Evolutionary conservation across 2,888 invertebrate genomes (phyloP).

Genomic region (Thalpophila matura): DNA sequence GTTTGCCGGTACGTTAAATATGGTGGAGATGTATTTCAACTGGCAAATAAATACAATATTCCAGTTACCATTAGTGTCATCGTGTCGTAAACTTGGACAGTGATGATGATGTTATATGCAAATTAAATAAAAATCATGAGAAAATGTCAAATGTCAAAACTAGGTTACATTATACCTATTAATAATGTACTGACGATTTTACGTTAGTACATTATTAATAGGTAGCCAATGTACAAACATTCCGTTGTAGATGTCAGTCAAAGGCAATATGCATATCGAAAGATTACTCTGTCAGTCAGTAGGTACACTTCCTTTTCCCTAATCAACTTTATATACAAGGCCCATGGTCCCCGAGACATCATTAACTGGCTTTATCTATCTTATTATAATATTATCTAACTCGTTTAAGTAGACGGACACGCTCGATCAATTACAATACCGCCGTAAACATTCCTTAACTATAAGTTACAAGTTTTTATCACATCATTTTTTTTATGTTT

Average conservation of each 20-base stretch:
- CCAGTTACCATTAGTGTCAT: constrained; percentile 36
- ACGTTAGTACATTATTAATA: no score
- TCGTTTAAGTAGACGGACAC: constrained; percentile 28
- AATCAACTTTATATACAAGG: not conserved
- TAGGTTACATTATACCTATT: not conserved
- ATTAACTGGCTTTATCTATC: constrained; percentile 13
- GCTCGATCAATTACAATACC: constrained; percentile 46
- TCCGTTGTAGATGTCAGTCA: not conserved
- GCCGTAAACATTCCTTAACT: constrained; percentile 40
- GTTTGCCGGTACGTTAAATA: constrained; percentile 54
- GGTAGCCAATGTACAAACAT: not conserved
- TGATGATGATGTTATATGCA: constrained; percentile 36
- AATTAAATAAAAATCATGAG: constrained; percentile 50
- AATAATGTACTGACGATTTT: no score
- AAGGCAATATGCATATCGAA: not conserved
- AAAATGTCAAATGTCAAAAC: not conserved
- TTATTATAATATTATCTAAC: constrained; percentile 53
- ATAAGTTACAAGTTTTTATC: constrained; percentile 58
- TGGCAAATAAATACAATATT: constrained; percentile 56
- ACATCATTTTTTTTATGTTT: constrained; percentile 39
- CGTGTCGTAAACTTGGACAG: constrained; percentile 9
- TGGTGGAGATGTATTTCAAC: constrained; percentile 55
- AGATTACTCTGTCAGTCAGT: constrained; percentile 7
- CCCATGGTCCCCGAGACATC: constrained; percentile 1
- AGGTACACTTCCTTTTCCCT: not conserved